Conservation (phyloP, 2,888 invertebrate species). For the Tiliacea aurago region DNA sequence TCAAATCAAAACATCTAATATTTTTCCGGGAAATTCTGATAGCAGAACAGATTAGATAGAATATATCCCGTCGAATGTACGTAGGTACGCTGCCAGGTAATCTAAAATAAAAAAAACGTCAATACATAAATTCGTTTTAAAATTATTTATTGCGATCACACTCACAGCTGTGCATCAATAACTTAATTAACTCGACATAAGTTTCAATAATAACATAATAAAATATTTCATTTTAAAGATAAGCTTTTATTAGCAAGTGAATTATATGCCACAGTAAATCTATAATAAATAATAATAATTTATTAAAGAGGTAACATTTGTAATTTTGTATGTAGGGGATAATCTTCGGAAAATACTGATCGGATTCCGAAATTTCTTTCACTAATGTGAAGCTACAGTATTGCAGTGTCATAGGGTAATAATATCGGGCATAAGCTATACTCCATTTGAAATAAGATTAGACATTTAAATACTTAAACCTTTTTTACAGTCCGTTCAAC, state of each 20-base stretch:
- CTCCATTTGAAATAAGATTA: too few relatives aligned
- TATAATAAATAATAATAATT: too few relatives aligned
- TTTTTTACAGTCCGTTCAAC: too few relatives aligned
- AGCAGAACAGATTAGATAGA: neutral
- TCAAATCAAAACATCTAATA: neutral
- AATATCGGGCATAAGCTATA: neutral
- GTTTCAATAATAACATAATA: slow-evolving; percentile 6
- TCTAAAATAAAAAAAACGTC: neutral
- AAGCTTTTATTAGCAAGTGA: slow-evolving; percentile 14
- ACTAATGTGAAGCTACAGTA: neutral
- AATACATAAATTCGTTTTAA: neutral
- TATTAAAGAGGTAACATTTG: neutral
- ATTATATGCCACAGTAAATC: neutral
- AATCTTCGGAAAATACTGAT: too few relatives aligned
- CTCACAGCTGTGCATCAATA: slow-evolving; percentile 47
- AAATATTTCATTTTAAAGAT: slow-evolving; percentile 4
- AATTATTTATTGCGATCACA: slow-evolving; percentile 55
- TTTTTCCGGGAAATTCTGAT: neutral
- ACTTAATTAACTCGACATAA: slow-evolving; percentile 14
- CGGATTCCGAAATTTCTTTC: too few relatives aligned
- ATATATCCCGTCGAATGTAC: neutral
- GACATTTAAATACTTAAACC: too few relatives aligned
- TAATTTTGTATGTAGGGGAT: too few relatives aligned
- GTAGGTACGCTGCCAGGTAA: too few relatives aligned
- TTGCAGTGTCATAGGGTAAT: too few relatives aligned